Base-by-base conservation (phyloP, 2,113 vertebrate genomes). In the Falco punctatus region DNA sequence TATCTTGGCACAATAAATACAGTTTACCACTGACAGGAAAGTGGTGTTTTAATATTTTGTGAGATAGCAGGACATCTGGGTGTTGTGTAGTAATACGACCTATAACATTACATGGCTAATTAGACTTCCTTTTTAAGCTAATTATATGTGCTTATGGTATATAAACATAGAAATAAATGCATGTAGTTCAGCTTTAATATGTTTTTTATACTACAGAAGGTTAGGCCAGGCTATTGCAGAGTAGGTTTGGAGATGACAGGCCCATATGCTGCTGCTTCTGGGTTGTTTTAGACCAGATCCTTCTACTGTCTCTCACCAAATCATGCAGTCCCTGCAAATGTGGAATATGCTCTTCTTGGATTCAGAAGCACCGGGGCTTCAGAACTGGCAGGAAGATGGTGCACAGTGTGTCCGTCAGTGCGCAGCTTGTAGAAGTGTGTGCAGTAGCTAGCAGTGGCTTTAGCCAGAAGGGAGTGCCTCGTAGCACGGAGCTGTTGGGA, bases 221-320 rank as follows among this genome's bases (percentile, higher is more conserved):
- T 89, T 91, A 95, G 74, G 8, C 84, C 80, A 77, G 26, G 66
- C 87, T 85, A 33, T 66, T 88, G 70, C 81, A 87, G 78, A 92
- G 33, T 79, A 75, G 42, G 32, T 85, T 91, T 82, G 91, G 62
- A 94, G 89, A 95, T 95, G 92, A 96, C 97, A 97, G 87, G 81
- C 78, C 91, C 96, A 95, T 96, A 97, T 97, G 96, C 49, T 96
- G 66, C 89, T 94, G 33, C 94, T 97, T 97, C 95, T 97, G 96
- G n/a, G 52, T 94, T 94, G 78, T 71, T 95, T 91, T 61, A 82
- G 81, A 80, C 84, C 62, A 89, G 81, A 87, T 96, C 64, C 62
- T 90, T 97, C 73, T 87, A 51, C 84, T 1, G 83, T 94, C 97
- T 95, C 95, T 92, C 95, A 91, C 94, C 84, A 95, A 82, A 77